phyloP scores from a whole-genome alignment of 2,113 vertebrate genomes.

The Neodontobutis hainanensis region DNA sequence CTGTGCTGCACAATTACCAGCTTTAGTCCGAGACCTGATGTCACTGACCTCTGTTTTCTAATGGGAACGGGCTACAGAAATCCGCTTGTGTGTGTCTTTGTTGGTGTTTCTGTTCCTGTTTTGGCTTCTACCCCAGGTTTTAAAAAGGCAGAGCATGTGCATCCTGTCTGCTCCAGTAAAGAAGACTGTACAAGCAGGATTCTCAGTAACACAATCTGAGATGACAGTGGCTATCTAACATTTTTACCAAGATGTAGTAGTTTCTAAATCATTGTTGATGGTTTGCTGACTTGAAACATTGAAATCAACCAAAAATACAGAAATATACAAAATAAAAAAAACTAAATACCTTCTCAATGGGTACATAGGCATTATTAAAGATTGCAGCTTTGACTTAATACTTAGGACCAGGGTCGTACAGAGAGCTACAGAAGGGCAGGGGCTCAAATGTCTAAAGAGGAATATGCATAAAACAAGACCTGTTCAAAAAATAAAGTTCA shows the following conservation, averaged over 20 bases:
- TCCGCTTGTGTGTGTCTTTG: constrained; percentile 49
- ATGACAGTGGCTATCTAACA: constrained; percentile 23
- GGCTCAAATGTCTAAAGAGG: too few relatives aligned
- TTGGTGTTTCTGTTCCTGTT: constrained; percentile 18
- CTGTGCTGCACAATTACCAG: constrained; percentile 64
- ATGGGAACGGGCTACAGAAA: constrained; percentile 67
- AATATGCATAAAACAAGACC: too few relatives aligned
- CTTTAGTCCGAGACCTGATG: constrained; percentile 64
- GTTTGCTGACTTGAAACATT: neutral
- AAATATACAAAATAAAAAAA: too few relatives aligned
- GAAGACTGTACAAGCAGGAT: constrained; percentile 45
- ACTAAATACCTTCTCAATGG: too few relatives aligned
- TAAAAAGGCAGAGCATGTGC: constrained; percentile 62
- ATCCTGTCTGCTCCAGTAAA: constrained; percentile 65
- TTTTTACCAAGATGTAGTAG: constrained; percentile 2
- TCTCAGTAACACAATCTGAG: constrained; percentile 36
- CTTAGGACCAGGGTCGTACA: too few relatives aligned
- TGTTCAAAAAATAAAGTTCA: too few relatives aligned
- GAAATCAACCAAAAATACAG: neutral
- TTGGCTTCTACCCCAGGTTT: constrained; percentile 53
- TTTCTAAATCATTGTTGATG: neutral
- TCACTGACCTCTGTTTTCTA: constrained; percentile 72
- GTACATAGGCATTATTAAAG: too few relatives aligned
- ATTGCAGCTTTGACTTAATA: too few relatives aligned
- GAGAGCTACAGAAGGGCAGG: too few relatives aligned